Conservation (phyloP, 2,888 invertebrate species). For the Myathropa florea region DNA sequence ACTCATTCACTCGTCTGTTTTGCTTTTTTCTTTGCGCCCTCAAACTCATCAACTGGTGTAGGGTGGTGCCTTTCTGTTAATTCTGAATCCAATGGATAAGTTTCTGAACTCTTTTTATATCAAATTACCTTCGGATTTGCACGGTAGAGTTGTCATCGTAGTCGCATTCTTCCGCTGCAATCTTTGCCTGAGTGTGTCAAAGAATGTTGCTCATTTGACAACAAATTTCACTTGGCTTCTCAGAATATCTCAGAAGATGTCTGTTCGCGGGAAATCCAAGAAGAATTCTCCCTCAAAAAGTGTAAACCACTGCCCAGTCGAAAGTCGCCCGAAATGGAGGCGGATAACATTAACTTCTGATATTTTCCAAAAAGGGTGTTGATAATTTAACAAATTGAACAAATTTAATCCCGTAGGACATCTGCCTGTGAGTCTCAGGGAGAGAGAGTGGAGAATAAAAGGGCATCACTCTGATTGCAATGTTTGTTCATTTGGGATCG, state of each 20-base stretch:
- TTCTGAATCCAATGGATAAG: constrained; percentile 5
- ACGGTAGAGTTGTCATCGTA: constrained; percentile 7
- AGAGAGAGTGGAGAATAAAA: not conserved
- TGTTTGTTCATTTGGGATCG: constrained; percentile 71
- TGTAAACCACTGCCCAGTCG: too few relatives aligned
- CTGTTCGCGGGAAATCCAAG: too few relatives aligned
- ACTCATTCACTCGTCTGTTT: constrained; percentile 1
- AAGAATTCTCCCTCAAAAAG: too few relatives aligned
- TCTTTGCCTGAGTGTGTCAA: not conserved
- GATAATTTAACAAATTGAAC: constrained; percentile 55
- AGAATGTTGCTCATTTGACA: not conserved
- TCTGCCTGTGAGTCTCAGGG: not conserved
- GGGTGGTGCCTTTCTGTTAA: constrained; percentile 9
- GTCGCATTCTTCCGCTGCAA: not conserved
- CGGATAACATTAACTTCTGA: not conserved
- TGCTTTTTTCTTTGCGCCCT: not conserved
- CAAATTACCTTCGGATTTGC: constrained; percentile 49
- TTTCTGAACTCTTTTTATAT: constrained; percentile 21
- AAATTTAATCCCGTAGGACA: constrained; percentile 30
- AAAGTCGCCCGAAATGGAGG: too few relatives aligned
- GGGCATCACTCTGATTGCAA: constrained; percentile 59
- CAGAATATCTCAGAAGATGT: too few relatives aligned
- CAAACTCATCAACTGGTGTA: not conserved
- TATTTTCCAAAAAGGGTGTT: not conserved
- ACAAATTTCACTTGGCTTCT: constrained; percentile 29